Evolutionary conservation across 2,113 vertebrate genomes (phyloP), one percentile per base, ranked within the genome.

Genomic region (Amphiprion ocellaris): DNA sequence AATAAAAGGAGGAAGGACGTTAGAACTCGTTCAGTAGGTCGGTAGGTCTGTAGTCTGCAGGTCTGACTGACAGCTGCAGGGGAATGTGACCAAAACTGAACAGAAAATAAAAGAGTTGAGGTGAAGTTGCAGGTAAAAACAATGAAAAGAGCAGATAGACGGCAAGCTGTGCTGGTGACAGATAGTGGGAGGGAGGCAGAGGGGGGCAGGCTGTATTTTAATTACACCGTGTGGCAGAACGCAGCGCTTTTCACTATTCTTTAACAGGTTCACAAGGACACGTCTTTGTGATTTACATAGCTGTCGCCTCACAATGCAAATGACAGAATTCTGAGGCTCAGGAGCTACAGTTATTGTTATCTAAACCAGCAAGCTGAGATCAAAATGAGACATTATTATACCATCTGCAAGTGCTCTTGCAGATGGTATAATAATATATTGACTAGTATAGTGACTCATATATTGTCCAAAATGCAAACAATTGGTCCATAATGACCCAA

Each of bases 141-240:
- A 75, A 33, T 58, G 39, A 75, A 16, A 58, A 4, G 5, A 7
- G 47, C 26, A n/a, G n/a, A 30, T 12, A 28, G 46, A 58, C 52
- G 47, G 33, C 1, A 17, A 24, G 60, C 61, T 58, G 24, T 37
- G 26, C 41, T 47, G 33, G n/a, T 65, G 72, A 37, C 62, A 75
- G 72, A n/a, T 46, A 46, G 53, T 33, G 39, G 15, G 62, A 65
- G 56, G 37, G 59, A 12, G 21, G 14, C 11, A 63, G 47, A 24
- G 15, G 46, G 16, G 17, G 14, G 5, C 39, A 26, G 61, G 23
- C 41, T 64, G 7, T 64, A 10, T 47, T 64, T 39, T 41, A 21
- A 41, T n/a, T 23, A 21, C n/a, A 61, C 11, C 26, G 41, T 63
- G 60, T 4, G 7, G 33, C 33, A 37, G 33, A 37, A 10, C 9